Base-by-base conservation (phyloP, 1,140 invertebrate genomes). In the Pararge aegeria region DNA sequence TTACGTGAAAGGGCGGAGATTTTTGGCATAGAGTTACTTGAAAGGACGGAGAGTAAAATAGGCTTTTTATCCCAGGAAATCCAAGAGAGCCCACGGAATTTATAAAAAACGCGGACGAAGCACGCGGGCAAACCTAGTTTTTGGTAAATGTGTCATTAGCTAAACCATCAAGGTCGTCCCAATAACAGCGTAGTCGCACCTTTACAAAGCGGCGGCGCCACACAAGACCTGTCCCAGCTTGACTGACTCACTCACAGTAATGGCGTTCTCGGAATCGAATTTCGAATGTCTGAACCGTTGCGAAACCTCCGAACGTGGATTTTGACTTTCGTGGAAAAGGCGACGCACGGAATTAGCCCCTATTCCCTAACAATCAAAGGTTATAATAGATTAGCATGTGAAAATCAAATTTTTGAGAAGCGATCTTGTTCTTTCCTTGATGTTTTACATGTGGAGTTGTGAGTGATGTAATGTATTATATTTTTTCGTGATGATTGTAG, bases 241-340 rank as follows among this genome's bases (percentile, higher is more conserved):
- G 19, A 20, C 18, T 83, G 82, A 83, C 53, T 83, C 83, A 87
- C 66, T 15, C 64, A 9, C 10, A 24, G 66, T 76, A 82, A 78
- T 85, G 76, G 69, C 38, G 63, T 87, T 87, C 83, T 69, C 56
- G 61, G 83, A 83, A 87, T 73, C 68, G 64, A 70, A 79, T 75
- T 82, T 74, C 74, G 78, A 79, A 74, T 65, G 66, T 61, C 60
- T 62, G 63, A 70, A 62, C 68, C 67, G 74, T 82, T 85, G 75
- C 70, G 73, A 84, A 83, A 81, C 71, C 55, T 70, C 61, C 52
- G 53, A 61, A 51, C 60, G 63, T 58, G 64, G 53, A 57, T 63
- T 55, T 16, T 53, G 40, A 37, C 59, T 61, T 61, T 61, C 46
- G 21, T 34, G 48, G 34, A 46, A 58, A 56, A 44, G 55, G 44